Percentiles rank a stretch among this genome's conserved stretches.
phyloP scores from a whole-genome alignment of 35 echinoderm and acorn worm genomes.

The Nesometra sesokonis region DNA sequence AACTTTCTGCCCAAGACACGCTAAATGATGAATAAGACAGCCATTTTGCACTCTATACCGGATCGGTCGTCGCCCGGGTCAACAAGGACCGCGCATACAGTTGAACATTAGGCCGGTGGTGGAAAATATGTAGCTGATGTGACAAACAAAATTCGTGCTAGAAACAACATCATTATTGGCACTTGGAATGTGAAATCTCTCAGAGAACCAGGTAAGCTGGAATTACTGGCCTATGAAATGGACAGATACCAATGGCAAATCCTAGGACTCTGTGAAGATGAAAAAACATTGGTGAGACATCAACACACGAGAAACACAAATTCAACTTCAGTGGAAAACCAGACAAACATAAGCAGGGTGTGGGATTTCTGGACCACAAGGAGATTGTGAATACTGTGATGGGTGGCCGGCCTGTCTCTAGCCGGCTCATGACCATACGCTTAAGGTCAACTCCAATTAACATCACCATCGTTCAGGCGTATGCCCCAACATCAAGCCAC shows the following conservation, averaged over 20 bases:
- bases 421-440: slow-evolving; percentile 27
- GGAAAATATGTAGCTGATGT: background rate
- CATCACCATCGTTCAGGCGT: slow-evolving; percentile 31
- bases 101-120: slow-evolving; percentile 1
- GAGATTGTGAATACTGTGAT: slow-evolving; percentile 13
- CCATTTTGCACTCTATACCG: slow-evolving; percentile 8
- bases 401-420: background rate
- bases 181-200: slow-evolving; percentile 38
- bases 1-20: slow-evolving; percentile 35
- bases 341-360: slow-evolving; percentile 24
- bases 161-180: slow-evolving; percentile 5
- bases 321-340: slow-evolving; percentile 28
- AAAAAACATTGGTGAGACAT: slow-evolving; percentile 18
- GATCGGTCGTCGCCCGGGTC: slow-evolving; percentile 22
- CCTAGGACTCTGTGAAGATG: slow-evolving; percentile 21
- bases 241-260: slow-evolving; percentile 24
- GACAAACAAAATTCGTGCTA: background rate
- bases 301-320: slow-evolving; percentile 12
- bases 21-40: slow-evolving; percentile 5
- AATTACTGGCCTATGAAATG: slow-evolving; percentile 25
- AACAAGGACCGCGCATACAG: slow-evolving; percentile 13
- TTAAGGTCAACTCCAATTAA: slow-evolving; percentile 29
- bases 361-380: slow-evolving; percentile 24
- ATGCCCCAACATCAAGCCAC: slow-evolving; percentile 2
- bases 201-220: background rate